Percentiles rank a stretch among this genome's conserved stretches.
These are phyloP conservation scores for Labeo calbasu DNA, from an alignment of 2,797 vertebrate species.

Conservation along the genomic window DNA sequence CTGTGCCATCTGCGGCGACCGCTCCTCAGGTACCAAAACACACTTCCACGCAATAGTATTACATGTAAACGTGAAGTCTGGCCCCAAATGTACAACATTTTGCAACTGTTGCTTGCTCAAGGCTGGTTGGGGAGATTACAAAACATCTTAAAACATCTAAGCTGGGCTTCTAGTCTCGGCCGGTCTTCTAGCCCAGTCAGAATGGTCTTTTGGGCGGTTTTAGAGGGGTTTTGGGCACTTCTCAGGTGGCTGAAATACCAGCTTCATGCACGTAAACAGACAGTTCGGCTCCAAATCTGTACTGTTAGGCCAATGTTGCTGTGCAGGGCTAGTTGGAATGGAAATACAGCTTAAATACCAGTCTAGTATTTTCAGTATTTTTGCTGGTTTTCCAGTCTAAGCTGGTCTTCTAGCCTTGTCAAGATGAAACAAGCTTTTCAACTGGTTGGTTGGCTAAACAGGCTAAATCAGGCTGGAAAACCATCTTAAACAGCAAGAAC, in stretches of 20 bases:
- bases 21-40: slow-evolving; percentile 89
- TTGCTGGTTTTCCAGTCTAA: background rate
- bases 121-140: background rate
- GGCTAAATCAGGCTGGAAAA: too few relatives aligned
- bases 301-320: background rate
- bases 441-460: too few relatives aligned
- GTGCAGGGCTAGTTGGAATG: background rate
- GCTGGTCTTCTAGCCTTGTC: background rate
- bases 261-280: background rate
- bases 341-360: background rate
- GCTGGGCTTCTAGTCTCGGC: background rate
- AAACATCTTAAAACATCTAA: background rate
- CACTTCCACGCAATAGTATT: background rate
- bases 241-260: background rate
- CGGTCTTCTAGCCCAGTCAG: background rate
- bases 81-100: background rate
- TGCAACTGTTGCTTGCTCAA: background rate
- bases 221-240: background rate
- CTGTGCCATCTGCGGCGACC: slow-evolving; percentile 98
- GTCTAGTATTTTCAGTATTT: background rate
- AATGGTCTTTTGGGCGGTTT: background rate
- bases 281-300: background rate
- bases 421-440: too few relatives aligned
- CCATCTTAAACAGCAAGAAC: too few relatives aligned
- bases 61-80: background rate